Evolutionary conservation across 2,888 invertebrate genomes (phyloP), one percentile per base, ranked within the genome.

Genomic region (Dichetophora obliterata): DNA sequence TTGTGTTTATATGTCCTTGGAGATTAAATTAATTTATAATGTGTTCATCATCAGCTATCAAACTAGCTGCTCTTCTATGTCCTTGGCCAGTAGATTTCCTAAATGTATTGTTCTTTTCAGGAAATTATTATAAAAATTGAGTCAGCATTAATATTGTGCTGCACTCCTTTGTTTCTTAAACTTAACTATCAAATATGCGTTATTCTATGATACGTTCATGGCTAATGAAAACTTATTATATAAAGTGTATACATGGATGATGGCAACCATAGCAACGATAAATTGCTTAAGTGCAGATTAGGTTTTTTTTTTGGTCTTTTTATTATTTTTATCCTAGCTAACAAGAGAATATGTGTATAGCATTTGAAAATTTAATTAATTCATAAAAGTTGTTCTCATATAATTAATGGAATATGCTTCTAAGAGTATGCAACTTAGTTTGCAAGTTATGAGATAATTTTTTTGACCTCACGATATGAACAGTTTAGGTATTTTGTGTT

Each of bases 181-280:
- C n/a, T n/a, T n/a, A 11, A 3, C 43, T 43, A 43, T 43, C 43
- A 11, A 11, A 1, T 43, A 43, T 43, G 43, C 74, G 77, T 80
- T 75, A 72, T 80, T 82, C 81, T 81, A 76, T 80, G 80, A 76
- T 75, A 78, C 43, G 14, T 59, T 59, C 24, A 27, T 27, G 59
- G 59, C 22, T 61, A 61, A 61, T 61, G 59, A 14, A 61, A 11
- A 31, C 59, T 61, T 61, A 61, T 31, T 61, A 24, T 5, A 11
- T 61, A 14, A 61, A 61, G 59, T 61, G 22, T 6, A 5, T 37
- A 8, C 37, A 37, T 43, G 43, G 43, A 43, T 43, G 43, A 11
- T 43, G 43, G 11, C 14, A 11, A 43, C 43, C 11, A 43, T 11
- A 37, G 59, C 59, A 24, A 24, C 22, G 59, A 24, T 14, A 59